phyloP scores from a whole-genome alignment of 1,140 invertebrate species.

The Calosoma granatense region DNA sequence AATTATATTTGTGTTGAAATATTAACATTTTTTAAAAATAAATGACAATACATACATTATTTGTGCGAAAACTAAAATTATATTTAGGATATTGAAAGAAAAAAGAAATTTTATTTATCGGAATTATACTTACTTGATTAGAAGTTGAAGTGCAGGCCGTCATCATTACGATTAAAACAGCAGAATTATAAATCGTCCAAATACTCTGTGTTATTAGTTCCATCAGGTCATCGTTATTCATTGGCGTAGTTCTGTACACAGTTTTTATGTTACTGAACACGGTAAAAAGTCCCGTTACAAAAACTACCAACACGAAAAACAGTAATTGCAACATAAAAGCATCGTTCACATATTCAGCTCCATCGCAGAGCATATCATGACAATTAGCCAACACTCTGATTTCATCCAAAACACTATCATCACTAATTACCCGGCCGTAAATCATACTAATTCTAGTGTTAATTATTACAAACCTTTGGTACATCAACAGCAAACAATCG shows the following conservation, averaged over 20 bases:
- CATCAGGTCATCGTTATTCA: constrained; percentile 6
- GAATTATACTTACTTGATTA: neutral
- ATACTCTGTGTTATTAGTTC: neutral
- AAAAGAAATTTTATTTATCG: neutral
- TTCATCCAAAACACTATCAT: neutral
- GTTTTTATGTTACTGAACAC: neutral
- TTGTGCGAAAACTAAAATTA: no score
- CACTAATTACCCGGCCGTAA: neutral
- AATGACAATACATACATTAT: no score
- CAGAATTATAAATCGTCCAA: neutral
- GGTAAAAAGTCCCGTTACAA: neutral
- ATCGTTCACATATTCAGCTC: neutral
- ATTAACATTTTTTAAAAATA: no score
- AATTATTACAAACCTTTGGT: neutral
- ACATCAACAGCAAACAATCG: neutral
- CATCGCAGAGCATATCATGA: neutral
- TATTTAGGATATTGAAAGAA: neutral
- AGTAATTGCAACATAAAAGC: neutral
- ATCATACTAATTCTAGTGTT: neutral
- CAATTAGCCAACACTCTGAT: neutral
- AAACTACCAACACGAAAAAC: neutral
- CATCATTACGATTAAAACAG: neutral
- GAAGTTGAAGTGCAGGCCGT: neutral
- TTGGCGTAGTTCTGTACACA: neutral
- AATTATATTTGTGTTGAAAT: no score